Evolutionary conservation across 35 echinoderm and acorn worm genomes (phyloP), one percentile per base, ranked within the genome.

Genomic region (Chiridota heheva): DNA sequence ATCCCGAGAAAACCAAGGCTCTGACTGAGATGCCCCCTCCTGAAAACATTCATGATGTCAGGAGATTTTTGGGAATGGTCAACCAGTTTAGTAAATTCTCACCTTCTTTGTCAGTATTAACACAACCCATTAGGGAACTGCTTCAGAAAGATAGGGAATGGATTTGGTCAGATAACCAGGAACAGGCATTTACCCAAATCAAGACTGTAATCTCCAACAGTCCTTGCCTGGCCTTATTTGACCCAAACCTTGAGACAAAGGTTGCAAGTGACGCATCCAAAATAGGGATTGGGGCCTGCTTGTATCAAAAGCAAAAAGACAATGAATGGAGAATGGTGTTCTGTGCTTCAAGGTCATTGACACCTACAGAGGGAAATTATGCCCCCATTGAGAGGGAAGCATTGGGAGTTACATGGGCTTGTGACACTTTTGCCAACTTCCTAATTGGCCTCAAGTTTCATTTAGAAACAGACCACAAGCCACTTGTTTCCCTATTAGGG

Each of bases 381-480:
- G 86, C 81, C 5, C 82, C 85, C 59, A 90, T 86, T 16, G 87
- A 96, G 49, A 91, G 27, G 73, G 70, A 72, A 46, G 40, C 41
- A 4, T 28, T 72, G 10, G 69, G 40, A 8, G 4, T 28, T 22
- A 83, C 72, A 55, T 80, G 39, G 70, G 79, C 80, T 49, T 83
- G 86, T 64, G 66, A 84, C 36, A 68, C 38, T n/a, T 84, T 84
- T 51, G 53, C 31, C 22, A 27, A 73, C 24, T 80, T 78, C 34
- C 34, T 88, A 27, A 27, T 87, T 32, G 90, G 69, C 4, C 36
- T 76, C 2, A 43, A 77, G 16, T 82, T 87, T 25, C 67, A 7
- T 2, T 25, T 95, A 5, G 72, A 95, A 73, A 84, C 72, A 42
- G 70, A 70, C 48, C 58, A 82, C 44, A 82, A 93, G 56, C 63